These are phyloP conservation scores for Anas flavirostris DNA, from an alignment of 2,797 vertebrate species.

Conservation along the genomic window DNA sequence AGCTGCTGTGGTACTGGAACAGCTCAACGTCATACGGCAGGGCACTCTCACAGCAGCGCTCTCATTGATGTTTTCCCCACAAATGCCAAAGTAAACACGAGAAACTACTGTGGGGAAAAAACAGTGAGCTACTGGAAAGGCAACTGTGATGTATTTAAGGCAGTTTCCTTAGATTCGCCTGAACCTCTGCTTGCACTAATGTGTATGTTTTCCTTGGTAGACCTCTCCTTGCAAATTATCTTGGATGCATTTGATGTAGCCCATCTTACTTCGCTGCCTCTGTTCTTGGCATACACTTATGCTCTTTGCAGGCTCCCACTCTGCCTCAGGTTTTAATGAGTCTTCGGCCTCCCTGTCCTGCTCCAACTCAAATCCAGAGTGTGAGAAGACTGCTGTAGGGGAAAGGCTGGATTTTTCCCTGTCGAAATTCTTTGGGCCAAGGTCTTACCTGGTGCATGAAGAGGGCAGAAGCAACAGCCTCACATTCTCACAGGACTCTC, in stretches of 20 bases:
- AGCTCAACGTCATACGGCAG: slow-evolving; percentile 73
- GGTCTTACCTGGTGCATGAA: neutral
- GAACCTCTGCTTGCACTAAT: slow-evolving; percentile 21
- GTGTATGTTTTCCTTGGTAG: slow-evolving; percentile 24
- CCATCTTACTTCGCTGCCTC: neutral
- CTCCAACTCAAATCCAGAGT: neutral
- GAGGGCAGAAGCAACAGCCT: neutral
- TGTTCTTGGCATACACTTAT: neutral
- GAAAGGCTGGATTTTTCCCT: neutral
- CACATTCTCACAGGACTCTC: neutral
- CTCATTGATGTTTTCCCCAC: slow-evolving; percentile 71
- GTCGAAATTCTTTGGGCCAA: neutral
- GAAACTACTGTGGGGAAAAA: slow-evolving; percentile 71
- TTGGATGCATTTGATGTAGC: neutral
- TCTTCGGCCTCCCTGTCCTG: neutral
- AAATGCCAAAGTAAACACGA: slow-evolving; percentile 76
- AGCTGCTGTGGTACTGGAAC: slow-evolving; percentile 74
- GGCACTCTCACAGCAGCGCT: slow-evolving; percentile 68
- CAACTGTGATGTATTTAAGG: slow-evolving; percentile 51
- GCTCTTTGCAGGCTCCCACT: neutral
- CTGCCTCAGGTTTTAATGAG: neutral
- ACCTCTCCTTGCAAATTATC: neutral
- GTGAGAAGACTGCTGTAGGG: neutral
- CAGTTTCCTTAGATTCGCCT: neutral
- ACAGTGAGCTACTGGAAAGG: slow-evolving; percentile 61